A percentile compares a stretch with the other conserved stretches of the same genome.
Conservation (phyloP, 2,113 vertebrate genomes). For the Numida meleagris region DNA sequence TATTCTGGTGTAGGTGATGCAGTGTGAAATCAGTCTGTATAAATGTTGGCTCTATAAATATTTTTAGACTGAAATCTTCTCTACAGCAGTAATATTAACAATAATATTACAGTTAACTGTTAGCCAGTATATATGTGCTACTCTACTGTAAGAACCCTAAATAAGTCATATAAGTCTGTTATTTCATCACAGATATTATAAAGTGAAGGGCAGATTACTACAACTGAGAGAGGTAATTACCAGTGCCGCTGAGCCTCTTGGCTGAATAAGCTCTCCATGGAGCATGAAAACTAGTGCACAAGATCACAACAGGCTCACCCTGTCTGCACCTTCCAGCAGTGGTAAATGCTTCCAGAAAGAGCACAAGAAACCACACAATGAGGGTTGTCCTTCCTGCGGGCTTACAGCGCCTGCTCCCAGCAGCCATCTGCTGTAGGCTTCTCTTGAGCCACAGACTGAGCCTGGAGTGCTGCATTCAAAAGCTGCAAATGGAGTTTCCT, state of each 20-base stretch:
- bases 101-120: not conserved
- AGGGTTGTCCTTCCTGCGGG: not conserved
- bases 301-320: not conserved
- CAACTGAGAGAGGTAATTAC: not conserved
- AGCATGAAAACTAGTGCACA: not conserved
- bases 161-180: not conserved
- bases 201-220: not conserved
- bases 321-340: not conserved
- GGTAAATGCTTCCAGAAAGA: not conserved
- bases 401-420: not conserved
- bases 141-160: not conserved
- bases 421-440: not conserved
- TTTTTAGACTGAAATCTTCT: not conserved
- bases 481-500: not conserved
- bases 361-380: not conserved
- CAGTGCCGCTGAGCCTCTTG: not conserved
- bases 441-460: not conserved
- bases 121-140: not conserved
- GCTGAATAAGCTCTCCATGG: not conserved
- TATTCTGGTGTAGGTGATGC: not conserved
- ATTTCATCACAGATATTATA: not conserved
- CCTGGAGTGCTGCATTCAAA: not conserved
- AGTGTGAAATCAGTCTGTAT: slow-evolving; percentile 26
- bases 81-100: slow-evolving; percentile 31
- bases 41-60: slow-evolving; percentile 37